Base-by-base conservation (phyloP, 2,888 invertebrate species). In the Diaprepes abbreviatus region DNA sequence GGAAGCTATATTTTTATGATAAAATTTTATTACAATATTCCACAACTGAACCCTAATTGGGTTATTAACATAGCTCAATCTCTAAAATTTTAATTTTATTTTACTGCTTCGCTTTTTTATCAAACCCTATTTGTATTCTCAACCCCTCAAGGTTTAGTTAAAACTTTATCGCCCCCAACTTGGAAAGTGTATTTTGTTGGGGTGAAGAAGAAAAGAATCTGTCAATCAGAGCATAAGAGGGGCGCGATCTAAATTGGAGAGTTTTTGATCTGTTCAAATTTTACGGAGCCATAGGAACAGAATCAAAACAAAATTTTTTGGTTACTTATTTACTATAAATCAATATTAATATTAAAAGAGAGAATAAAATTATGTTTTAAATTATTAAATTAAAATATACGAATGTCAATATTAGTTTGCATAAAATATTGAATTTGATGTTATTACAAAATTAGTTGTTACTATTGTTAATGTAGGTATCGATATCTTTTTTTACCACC, bases 1-100 rank as follows among this genome's bases (percentile, higher is more conserved):
- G 12, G n/a, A 17, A 43, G 19, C 19, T 43, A 19, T 19, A 43
- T 14, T 19, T 19, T 19, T 43, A 43, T 19, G 40, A 43, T 43
- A 43, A 43, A 17, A 17, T 31, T 14, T n/a, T 28, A 28, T 50
- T 50, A 35, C 2, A 55, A 36, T 55, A 28, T 55, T 60, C 62
- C 52, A 14, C 50, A 52, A 52, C 59, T 24, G 19, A 43, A 28
- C 52, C 62, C 31, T 64, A 64, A 64, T 64, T 64, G 35, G 45
- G 24, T 55, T 55, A 64, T 64, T 55, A 64, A 64, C 63, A 52
- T 50, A 36, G 62, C 63, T 54, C 35, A 43, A 54, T 63, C 54
- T 63, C 19, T 31, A 28, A 63, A 54, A 63, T 64, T 64, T 64
- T 64, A 64, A 64, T 64, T 64, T 52, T 38, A 55, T 54, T 64